Base-by-base conservation (phyloP, 2,888 invertebrate genomes). In the Macroteleia sp. region DNA sequence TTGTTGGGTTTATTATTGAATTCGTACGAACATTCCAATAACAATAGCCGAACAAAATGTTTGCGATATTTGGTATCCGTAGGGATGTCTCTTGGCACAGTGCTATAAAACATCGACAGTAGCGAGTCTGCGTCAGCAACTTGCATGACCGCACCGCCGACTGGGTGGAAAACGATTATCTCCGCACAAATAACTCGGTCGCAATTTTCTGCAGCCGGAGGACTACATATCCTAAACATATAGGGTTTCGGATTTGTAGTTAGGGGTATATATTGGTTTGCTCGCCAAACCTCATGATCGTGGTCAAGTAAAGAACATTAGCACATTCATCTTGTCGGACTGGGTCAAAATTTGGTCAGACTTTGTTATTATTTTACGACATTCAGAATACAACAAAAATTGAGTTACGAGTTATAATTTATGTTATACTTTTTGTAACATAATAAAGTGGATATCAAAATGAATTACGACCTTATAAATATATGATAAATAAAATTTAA, bases 61-160 rank as follows among this genome's bases (percentile, higher is more conserved):
- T 54, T n/a, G 14, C 2, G 28, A 62, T 48, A 56, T 54, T 61
- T 56, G n/a, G 30, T 42, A 44, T 36, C 32, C 16, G 52, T 20
- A 44, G 14, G 25, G 44, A 54, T 46, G 34, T 46, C 39, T 61
- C 50, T 71, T 62, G 71, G 71, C 62, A 62, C 48, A 34, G 10
- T 17, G 48, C 48, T 54, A 62, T 62, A 73, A 73, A 73, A 73
- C 62, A 54, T 62, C 64, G 64, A 64, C 64, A 62, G 56, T 57
- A 44, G 62, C 71, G 52, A 71, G 71, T 54, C 39, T 32, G 54
- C 46, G 62, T 71, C 54, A 54, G 48, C 59, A 71, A 62, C 71
- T 71, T 62, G 71, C 71, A 62, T 71, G 71, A 71, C 56, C 71
- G 62, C 71, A 54, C 41, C 22, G 62, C 30, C 50, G 61, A 62